Conservation (phyloP, 2,113 vertebrate genomes). For the Thamnophis sirtalis region DNA sequence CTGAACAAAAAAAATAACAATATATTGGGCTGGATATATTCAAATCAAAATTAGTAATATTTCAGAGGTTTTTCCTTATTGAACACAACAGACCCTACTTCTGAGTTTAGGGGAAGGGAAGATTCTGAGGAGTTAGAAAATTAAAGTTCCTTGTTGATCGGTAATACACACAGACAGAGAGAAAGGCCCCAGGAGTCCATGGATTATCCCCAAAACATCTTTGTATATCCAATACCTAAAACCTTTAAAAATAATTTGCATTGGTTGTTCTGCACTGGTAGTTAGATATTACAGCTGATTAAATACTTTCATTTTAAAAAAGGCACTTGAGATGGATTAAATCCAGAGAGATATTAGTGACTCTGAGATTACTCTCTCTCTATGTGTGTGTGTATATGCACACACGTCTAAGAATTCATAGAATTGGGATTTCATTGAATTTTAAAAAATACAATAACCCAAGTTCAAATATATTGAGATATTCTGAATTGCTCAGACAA, state of each 20-base stretch:
- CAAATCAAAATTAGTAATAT: background rate
- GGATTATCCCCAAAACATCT: background rate
- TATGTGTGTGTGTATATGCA: background rate
- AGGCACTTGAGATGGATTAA: background rate
- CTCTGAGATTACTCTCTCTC: background rate
- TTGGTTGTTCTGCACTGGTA: background rate
- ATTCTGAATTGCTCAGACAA: background rate
- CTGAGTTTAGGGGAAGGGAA: background rate
- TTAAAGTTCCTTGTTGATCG: background rate
- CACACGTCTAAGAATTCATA: background rate
- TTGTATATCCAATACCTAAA: background rate
- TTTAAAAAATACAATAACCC: conserved; percentile 12
- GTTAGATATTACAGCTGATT: background rate
- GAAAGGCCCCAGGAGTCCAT: too few relatives aligned
- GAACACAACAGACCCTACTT: background rate
- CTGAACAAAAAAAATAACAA: background rate
- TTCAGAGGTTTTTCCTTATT: background rate
- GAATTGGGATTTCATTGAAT: background rate
- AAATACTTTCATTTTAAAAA: background rate
- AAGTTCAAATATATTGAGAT: background rate
- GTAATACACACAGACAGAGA: background rate
- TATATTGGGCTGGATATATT: background rate
- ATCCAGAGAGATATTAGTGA: background rate
- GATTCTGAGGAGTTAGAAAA: background rate
- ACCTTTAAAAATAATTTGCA: background rate